These are phyloP conservation scores for Tarsius wallacei DNA, from an alignment of 2,797 vertebrate species.

Conservation along the genomic window DNA sequence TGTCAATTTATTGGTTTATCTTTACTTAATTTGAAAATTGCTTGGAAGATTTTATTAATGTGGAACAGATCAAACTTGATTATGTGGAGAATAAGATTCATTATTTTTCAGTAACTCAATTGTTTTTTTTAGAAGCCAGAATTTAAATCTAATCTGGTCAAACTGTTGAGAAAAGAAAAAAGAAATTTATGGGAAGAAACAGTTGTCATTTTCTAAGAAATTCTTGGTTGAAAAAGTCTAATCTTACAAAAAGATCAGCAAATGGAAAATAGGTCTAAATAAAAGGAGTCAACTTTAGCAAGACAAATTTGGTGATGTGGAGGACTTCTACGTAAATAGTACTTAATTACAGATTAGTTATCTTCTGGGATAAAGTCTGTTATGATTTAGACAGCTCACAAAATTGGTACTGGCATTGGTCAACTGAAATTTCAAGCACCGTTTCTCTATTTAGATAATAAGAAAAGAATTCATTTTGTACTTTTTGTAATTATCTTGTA, in stretches of 20 bases:
- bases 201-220: constrained; percentile 48
- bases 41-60: constrained; percentile 37
- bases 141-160: constrained; percentile 39
- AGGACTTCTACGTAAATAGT: neutral
- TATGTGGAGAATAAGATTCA: constrained; percentile 16
- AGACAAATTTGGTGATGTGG: neutral
- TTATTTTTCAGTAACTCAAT: constrained; percentile 63
- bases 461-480: neutral
- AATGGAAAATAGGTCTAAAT: constrained; percentile 27
- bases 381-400: neutral
- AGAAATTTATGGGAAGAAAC: constrained; percentile 24
- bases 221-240: constrained; percentile 63
- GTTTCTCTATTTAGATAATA: neutral
- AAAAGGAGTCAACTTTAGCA: constrained; percentile 41
- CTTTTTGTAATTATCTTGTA: neutral
- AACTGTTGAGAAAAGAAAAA: constrained; percentile 45
- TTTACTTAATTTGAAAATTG: constrained; percentile 56
- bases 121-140: neutral
- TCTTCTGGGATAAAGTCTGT: neutral
- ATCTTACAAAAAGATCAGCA: constrained; percentile 33
- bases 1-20: constrained; percentile 42
- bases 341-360: constrained; percentile 3
- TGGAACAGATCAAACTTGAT: constrained; percentile 42
- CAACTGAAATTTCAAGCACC: neutral
- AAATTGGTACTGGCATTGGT: neutral